A percentile compares a stretch with the other conserved stretches of the same genome.
These are phyloP conservation scores for Mugil cephalus DNA, from an alignment of 2,113 vertebrate genomes.

Conservation along the genomic window DNA sequence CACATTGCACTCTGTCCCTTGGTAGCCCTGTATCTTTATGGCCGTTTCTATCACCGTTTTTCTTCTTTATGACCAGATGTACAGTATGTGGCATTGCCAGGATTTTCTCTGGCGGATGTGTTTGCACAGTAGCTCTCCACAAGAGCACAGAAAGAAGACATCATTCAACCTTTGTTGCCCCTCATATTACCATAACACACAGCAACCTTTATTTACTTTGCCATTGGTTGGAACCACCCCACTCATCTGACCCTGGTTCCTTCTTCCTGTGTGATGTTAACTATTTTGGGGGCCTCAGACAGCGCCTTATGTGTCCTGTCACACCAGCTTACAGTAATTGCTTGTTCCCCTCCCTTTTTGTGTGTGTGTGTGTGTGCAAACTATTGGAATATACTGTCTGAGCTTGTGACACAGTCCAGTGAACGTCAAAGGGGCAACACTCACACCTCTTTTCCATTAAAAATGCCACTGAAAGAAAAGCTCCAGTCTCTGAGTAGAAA, in stretches of 20 bases:
- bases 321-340: slow-evolving; percentile 60
- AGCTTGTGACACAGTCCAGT: slow-evolving; percentile 52
- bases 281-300: slow-evolving; percentile 31
- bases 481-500: slow-evolving; percentile 23
- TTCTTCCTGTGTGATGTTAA: slow-evolving; percentile 44
- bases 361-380: slow-evolving; percentile 34
- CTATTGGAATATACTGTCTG: slow-evolving; percentile 30
- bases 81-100: slow-evolving; percentile 30
- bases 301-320: slow-evolving; percentile 42
- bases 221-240: slow-evolving; percentile 25
- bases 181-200: slow-evolving; percentile 51
- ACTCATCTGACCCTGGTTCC: background rate
- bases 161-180: slow-evolving; percentile 47
- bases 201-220: slow-evolving; percentile 51
- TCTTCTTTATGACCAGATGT: slow-evolving; percentile 63
- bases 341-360: slow-evolving; percentile 49
- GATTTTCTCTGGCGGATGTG: slow-evolving; percentile 54
- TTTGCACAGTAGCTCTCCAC: slow-evolving; percentile 40
- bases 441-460: slow-evolving; percentile 66
- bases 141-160: slow-evolving; percentile 27
- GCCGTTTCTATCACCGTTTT: slow-evolving; percentile 60
- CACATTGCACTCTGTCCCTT: slow-evolving; percentile 33
- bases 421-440: slow-evolving; percentile 50
- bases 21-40: slow-evolving; percentile 40
- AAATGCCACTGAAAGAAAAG: slow-evolving; percentile 61